Evolutionary conservation across 2,888 invertebrate genomes (phyloP).

Genomic region (Apomyelois bistriatella): DNA sequence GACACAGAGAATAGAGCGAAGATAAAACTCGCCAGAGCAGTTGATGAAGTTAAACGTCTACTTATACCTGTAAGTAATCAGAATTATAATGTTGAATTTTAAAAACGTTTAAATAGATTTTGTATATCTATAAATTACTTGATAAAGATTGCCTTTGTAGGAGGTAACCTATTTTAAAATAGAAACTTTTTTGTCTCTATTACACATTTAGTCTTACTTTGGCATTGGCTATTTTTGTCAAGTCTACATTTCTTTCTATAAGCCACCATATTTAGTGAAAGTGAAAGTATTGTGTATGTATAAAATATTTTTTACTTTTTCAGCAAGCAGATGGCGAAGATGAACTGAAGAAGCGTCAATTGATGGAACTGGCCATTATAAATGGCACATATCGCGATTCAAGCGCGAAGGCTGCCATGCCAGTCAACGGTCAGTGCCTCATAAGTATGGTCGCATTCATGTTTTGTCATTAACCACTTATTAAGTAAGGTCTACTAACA

Average conservation of each 20-base stretch:
- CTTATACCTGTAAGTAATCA: slow-evolving; percentile 95
- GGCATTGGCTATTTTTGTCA: too few relatives aligned
- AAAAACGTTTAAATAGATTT: not conserved
- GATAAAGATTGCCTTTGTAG: not conserved
- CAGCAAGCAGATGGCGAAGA: slow-evolving; percentile 99
- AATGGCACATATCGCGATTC: slow-evolving; percentile 99
- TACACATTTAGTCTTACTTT: too few relatives aligned
- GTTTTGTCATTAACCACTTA: slow-evolving; percentile 68
- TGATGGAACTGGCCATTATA: slow-evolving; percentile 99
- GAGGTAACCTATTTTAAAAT: not conserved
- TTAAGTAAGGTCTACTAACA: slow-evolving; percentile 28
- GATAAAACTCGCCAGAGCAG: slow-evolving; percentile 95
- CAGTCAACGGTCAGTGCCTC: slow-evolving; percentile 86
- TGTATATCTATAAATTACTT: not conserved
- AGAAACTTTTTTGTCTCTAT: too few relatives aligned
- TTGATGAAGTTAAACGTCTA: slow-evolving; percentile 98
- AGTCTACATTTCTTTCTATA: too few relatives aligned
- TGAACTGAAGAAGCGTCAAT: slow-evolving; percentile 99
- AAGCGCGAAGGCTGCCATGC: slow-evolving; percentile 91
- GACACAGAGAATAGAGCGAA: slow-evolving; percentile 98
- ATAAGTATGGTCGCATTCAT: slow-evolving; percentile 77
- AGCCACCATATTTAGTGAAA: too few relatives aligned
- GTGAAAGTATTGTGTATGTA: not conserved
- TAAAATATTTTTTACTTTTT: slow-evolving; percentile 24
- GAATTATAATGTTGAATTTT: slow-evolving; percentile 1